phyloP scores from a whole-genome alignment of 2,888 invertebrate genomes.

The Lepidocyrtoides sp. region DNA sequence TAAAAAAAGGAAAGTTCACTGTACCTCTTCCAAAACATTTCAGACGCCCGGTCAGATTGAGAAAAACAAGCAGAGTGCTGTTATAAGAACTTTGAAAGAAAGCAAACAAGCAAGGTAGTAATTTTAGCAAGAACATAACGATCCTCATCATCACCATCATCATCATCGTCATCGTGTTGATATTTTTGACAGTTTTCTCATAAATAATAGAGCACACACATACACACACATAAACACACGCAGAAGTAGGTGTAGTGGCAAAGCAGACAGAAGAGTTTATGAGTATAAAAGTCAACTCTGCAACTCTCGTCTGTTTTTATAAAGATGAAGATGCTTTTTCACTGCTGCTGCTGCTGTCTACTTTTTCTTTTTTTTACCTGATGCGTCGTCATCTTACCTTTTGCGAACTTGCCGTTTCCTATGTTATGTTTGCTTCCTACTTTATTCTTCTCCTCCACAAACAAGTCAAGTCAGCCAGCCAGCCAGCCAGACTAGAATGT shows the following conservation, averaged over 20 bases:
- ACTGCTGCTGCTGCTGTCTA: not conserved
- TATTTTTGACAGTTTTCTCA: conserved; percentile 37
- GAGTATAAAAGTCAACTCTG: not conserved
- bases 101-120: not conserved
- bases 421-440: no score
- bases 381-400: not conserved
- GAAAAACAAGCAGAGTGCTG: no score
- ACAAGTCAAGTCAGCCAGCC: no score
- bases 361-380: conserved; percentile 20
- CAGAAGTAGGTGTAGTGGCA: not conserved
- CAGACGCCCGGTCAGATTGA: no score
- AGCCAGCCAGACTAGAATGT: not conserved
- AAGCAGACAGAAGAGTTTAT: no score
- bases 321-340: not conserved
- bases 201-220: conserved; percentile 31
- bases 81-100: not conserved
- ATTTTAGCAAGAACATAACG: not conserved
- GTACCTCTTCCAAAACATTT: no score
- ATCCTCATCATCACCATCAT: not conserved
- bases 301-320: not conserved
- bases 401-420: not conserved
- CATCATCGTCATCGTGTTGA: not conserved
- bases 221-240: not conserved
- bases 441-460: no score
- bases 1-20: no score